Base-by-base conservation (phyloP, 1,140 invertebrate genomes). In the Monomorium pharaonis region DNA sequence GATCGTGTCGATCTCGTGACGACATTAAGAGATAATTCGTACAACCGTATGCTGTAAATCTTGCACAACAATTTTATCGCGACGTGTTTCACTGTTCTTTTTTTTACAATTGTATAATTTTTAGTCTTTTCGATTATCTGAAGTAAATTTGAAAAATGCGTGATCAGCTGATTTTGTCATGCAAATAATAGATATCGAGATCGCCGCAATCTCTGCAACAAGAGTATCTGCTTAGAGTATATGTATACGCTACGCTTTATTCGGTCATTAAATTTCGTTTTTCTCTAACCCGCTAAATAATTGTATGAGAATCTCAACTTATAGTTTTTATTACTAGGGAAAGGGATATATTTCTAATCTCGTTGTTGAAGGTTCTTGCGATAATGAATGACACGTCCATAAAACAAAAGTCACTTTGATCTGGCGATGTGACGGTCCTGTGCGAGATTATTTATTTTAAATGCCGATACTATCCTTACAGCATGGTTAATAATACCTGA, bases 151-250 rank as follows among this genome's bases (percentile, higher is more conserved):
- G 14, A 84, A 74, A 60, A 72, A 56, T 85, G 27, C 33, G 21
- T 84, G 37, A 54, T 44, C 67, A 67, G 70, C 74, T n/a, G 44
- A 51, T 80, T 72, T 33, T 44, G 47, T 74, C 30, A 78, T 86
- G 86, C 44, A 87, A 90, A 87, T 84, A 72, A 88, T n/a, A n/a
- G n/a, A n/a, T 86, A 85, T 76, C 49, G 12, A 37, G 12, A 37
- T 85, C 30, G 72, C 47, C 83, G 74, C 67, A 88, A 88, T 56
- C 74, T 88, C 72, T 58, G 65, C 85, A 90, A 90, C 78, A 76
- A 83, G 84, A 88, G 54, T 90, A 90, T 90, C 78, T 86, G 86
- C 74, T 90, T 86, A 90, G 60, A 90, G 62, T 88, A 90, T 62
- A 86, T 86, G 51, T 74, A 74, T 72, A 83, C 9, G 78, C 83